Evolutionary conservation across 92 coral and sea anemone genomes (phyloP), one percentile per base, ranked within the genome.

Genomic region (Parazoanthus atlanticus): DNA sequence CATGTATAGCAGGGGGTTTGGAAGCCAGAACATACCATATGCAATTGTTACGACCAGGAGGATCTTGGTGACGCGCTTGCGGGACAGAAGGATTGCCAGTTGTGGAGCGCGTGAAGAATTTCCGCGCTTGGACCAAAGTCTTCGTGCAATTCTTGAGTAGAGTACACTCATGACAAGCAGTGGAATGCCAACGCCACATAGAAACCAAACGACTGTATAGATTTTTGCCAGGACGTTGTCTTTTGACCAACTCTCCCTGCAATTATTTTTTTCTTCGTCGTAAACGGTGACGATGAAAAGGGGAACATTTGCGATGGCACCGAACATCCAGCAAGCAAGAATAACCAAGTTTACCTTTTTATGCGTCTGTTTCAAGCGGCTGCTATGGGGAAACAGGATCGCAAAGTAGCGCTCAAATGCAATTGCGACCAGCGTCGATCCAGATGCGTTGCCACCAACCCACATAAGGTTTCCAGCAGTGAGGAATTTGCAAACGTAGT

Each of bases 401-500:
- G 88, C 93, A 56, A 83, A 84, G 61, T 90, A 88, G 41, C 93
- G 90, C 29, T 91, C 93, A 33, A 91, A 80, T 65, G 93, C 93
- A 38, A 91, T 89, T 5, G 87, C 49, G 25, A 91, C 93, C 33
- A 91, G 87, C 0, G 91, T 78, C 28, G 74, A 85, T 9, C 90
- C 91, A 32, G 93, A 91, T n/a, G 93, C 93, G 19, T 90, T 88
- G 3, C 93, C 93, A 19, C 89, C 93, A 41, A 88, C 85, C 93
- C 93, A 91, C 91, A 91, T 91, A 3, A 91, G 49, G 78, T 91
- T 91, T 15, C 93, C 93, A 25, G 91, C 93, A 2, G 92, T 91
- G 43, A 91, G 16, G 77, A 89, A 91, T 31, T 90, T 90, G 88
- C 93, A 91, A 47, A 91, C 10, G 71, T 33, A 65, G 29, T 91